These are phyloP conservation scores for Chaetura pelagica DNA, from an alignment of 2,113 vertebrate genomes.

Conservation along the genomic window DNA sequence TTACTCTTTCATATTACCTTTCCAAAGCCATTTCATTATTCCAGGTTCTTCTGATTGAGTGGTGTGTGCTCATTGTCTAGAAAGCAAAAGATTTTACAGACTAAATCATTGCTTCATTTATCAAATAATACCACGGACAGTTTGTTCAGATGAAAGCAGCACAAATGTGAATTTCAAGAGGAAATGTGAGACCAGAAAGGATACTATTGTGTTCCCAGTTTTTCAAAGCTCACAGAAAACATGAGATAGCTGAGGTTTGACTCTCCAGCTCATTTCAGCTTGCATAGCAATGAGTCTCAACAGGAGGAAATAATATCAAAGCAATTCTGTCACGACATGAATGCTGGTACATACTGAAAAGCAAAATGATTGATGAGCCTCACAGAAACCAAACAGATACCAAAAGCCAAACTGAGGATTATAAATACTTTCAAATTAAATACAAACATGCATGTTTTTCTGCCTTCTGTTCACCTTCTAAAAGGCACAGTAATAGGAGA, in stretches of 20 bases:
- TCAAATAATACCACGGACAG: rapidly evolving
- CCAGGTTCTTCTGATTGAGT: not conserved
- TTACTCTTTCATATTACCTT: not conserved
- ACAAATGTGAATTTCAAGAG: not conserved
- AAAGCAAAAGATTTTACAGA: not conserved
- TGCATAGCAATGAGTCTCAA: not conserved
- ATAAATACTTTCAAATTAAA: not conserved
- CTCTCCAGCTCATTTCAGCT: not conserved
- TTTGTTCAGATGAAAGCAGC: not conserved
- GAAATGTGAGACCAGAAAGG: not conserved
- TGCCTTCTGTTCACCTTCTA: not conserved
- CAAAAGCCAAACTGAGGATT: not conserved
- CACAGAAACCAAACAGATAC: not conserved
- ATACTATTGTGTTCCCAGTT: not conserved
- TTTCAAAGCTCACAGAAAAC: not conserved
- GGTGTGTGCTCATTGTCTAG: not conserved
- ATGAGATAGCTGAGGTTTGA: not conserved
- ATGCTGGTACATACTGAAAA: not conserved
- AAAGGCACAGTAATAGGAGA: not conserved
- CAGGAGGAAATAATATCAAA: not conserved
- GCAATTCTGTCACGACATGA: not conserved
- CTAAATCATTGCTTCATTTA: not conserved
- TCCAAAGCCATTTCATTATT: not conserved
- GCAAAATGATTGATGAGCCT: not conserved
- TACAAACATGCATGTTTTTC: not conserved